Evolutionary conservation across 2,113 vertebrate genomes (phyloP).

Genomic region (Rhadina sibilatrix): DNA sequence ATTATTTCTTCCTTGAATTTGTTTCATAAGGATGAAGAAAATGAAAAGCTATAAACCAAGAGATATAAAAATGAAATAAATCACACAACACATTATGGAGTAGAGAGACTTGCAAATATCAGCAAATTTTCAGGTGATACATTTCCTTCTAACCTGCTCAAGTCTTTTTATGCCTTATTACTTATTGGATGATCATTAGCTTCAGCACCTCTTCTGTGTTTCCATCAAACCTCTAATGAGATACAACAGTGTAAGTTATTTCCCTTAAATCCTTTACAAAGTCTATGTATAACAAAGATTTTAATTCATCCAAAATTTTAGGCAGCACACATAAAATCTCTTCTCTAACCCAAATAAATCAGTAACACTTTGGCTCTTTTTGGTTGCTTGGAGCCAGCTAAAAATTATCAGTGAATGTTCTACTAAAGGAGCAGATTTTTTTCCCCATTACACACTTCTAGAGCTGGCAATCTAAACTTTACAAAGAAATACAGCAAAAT

Average conservation of each 20-base stretch:
- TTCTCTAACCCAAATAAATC: not conserved
- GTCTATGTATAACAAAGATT: not conserved
- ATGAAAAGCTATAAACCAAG: constrained; percentile 35
- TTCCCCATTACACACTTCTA: not conserved
- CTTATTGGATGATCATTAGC: not conserved
- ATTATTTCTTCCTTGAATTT: constrained; percentile 23
- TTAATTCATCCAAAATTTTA: not conserved
- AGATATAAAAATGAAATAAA: not conserved
- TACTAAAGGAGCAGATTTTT: not conserved
- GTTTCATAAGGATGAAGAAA: not conserved
- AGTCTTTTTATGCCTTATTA: not conserved
- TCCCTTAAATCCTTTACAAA: not conserved
- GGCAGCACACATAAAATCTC: not conserved
- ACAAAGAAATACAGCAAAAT: not conserved
- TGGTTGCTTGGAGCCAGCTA: not conserved
- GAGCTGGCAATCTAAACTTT: not conserved
- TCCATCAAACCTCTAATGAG: not conserved
- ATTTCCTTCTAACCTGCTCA: not conserved
- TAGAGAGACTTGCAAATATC: not conserved
- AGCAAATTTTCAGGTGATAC: not conserved
- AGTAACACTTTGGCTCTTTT: not conserved
- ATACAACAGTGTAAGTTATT: not conserved
- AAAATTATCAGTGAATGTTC: not conserved
- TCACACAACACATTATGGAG: not conserved
- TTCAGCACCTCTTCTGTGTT: not conserved